Conservation (phyloP, 2,797 vertebrate genomes). For the Sebastes goodei region DNA sequence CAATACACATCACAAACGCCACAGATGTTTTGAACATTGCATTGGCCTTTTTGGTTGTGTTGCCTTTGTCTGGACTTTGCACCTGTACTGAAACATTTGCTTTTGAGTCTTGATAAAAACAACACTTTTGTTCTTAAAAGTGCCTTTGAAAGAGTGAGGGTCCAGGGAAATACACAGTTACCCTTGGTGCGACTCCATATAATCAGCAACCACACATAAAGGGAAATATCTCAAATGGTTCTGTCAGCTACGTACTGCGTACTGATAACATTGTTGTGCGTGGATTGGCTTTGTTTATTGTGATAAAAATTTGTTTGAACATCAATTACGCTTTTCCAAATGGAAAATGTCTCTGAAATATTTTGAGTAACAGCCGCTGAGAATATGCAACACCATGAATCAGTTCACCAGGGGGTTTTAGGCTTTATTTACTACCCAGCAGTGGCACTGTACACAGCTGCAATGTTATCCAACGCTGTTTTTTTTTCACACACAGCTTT, state of each 20-base stretch:
- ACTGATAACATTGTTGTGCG: constrained; percentile 33
- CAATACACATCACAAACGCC: background rate
- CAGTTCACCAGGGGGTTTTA: background rate
- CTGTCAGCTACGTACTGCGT: background rate
- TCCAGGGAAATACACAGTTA: constrained; percentile 2
- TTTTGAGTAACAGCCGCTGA: constrained; percentile 13
- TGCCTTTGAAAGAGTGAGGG: constrained; percentile 26
- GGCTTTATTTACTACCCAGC: constrained; percentile 39
- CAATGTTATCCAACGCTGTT: background rate
- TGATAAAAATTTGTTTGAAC: constrained; percentile 43
- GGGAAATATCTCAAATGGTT: constrained; percentile 45
- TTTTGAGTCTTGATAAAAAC: background rate
- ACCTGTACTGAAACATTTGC: constrained; percentile 13
- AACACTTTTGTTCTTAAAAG: constrained; percentile 27
- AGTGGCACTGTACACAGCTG: background rate
- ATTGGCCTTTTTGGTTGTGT: background rate
- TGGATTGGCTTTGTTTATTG: constrained; percentile 26
- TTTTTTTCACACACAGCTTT: constrained; percentile 6
- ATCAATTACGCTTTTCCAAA: constrained; percentile 42
- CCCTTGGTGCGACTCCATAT: constrained; percentile 26
- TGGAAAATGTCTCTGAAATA: constrained; percentile 29
- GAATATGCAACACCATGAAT: constrained; percentile 5
- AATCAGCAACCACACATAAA: constrained; percentile 35
- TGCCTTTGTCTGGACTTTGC: background rate
- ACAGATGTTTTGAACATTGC: background rate